phyloP scores from a whole-genome alignment of 2,113 vertebrate genomes.

The Empidonax traillii region DNA sequence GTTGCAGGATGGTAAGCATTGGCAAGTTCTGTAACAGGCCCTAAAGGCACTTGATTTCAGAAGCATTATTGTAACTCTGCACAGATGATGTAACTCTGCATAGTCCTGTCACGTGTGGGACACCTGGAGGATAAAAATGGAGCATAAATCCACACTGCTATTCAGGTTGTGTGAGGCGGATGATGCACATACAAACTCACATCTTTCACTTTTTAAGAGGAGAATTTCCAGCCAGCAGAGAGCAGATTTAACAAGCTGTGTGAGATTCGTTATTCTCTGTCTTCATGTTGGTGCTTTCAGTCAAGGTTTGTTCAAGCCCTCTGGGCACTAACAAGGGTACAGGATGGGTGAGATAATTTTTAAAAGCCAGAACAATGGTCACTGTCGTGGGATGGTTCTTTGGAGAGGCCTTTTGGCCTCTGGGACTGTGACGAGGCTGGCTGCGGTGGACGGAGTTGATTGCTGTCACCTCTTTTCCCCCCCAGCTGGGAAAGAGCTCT shows the following conservation, averaged over 20 bases:
- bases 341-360: neutral
- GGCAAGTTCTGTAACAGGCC: neutral
- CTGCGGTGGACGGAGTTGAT: neutral
- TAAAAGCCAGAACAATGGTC: neutral
- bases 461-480: neutral
- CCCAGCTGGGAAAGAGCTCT: slow-evolving; percentile 91
- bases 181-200: neutral
- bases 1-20: neutral
- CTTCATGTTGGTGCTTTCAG: neutral
- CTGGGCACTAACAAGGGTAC: neutral
- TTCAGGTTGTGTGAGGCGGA: neutral
- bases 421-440: neutral
- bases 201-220: neutral
- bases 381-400: neutral
- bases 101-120: neutral
- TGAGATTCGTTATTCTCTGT: neutral
- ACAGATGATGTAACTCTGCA: neutral
- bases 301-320: neutral
- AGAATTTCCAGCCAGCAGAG: neutral
- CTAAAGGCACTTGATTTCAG: neutral
- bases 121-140: neutral
- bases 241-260: neutral
- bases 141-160: neutral
- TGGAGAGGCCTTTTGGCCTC: neutral
- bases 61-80: neutral